Evolutionary conservation across 2,888 invertebrate genomes (phyloP).

Genomic region (Arge pagana): DNA sequence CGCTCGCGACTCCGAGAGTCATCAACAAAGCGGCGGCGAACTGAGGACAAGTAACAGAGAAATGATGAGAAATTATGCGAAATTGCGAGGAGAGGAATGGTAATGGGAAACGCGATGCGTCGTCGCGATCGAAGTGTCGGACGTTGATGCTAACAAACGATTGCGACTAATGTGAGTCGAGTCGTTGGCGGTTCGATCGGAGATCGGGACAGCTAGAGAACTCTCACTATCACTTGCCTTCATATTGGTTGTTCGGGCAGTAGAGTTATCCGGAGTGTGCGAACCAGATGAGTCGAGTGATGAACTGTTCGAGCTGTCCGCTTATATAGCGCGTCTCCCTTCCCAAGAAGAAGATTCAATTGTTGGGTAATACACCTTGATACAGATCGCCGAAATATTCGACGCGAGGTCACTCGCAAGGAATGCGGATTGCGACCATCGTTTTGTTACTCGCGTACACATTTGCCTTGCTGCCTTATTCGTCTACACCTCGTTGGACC

Average conservation of each 20-base stretch:
- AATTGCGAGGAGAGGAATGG: neutral
- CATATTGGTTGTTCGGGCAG: constrained; percentile 15
- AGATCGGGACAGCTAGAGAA: neutral
- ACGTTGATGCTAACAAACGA: too few species aligned
- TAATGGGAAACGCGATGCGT: neutral
- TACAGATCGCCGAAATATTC: constrained; percentile 26
- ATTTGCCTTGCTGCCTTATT: too few species aligned
- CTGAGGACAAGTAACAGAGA: too few species aligned
- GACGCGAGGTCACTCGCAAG: constrained; percentile 22
- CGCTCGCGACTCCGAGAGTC: constrained; percentile 15
- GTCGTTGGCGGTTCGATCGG: neutral
- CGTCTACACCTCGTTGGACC: too few species aligned
- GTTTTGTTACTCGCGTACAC: too few species aligned
- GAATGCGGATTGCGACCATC: constrained; percentile 14
- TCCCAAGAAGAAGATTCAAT: constrained; percentile 23
- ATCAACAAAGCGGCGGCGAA: constrained; percentile 12
- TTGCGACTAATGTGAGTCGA: neutral
- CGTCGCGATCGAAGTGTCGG: neutral
- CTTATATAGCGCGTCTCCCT: constrained; percentile 24
- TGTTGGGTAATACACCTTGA: constrained; percentile 23
- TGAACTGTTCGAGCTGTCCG: constrained; percentile 18
- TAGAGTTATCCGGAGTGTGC: constrained; percentile 17
- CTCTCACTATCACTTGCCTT: constrained; percentile 17
- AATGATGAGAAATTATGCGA: too few species aligned
- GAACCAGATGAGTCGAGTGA: constrained; percentile 25